Conservation (phyloP, 2,888 invertebrate species). For the Drosophila formosana region DNA sequence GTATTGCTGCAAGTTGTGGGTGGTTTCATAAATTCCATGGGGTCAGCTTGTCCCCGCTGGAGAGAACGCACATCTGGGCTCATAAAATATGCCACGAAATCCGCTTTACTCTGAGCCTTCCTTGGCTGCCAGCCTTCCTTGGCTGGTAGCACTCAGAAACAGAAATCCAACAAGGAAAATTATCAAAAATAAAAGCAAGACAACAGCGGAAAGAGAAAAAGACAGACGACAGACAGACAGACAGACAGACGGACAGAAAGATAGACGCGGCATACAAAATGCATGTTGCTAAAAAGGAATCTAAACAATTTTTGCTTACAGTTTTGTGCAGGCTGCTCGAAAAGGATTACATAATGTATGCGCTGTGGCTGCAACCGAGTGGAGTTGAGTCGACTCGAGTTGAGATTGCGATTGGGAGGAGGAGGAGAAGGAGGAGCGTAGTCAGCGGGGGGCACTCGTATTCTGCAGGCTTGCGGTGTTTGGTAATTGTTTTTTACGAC, state of each 20-base stretch:
- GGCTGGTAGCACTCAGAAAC: slow-evolving; percentile 34
- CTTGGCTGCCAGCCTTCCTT: slow-evolving; percentile 16
- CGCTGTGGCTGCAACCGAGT: slow-evolving; percentile 3
- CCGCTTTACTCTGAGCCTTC: slow-evolving; percentile 42
- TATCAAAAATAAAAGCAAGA: slow-evolving; percentile 64
- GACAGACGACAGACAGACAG: background rate
- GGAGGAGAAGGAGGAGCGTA: slow-evolving; percentile 2
- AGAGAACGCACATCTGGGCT: slow-evolving; percentile 48
- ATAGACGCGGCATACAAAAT: slow-evolving; percentile 50
- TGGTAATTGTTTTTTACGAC: slow-evolving; percentile 68
- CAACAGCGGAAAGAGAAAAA: slow-evolving; percentile 20
- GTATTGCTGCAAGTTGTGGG: slow-evolving; percentile 20
- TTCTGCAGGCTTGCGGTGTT: slow-evolving; percentile 44
- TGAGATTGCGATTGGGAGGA: background rate
- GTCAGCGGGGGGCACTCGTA: slow-evolving; percentile 4
- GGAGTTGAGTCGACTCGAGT: background rate
- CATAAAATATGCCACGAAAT: slow-evolving; percentile 73
- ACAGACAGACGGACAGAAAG: background rate
- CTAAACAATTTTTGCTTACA: slow-evolving; percentile 71
- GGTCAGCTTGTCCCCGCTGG: slow-evolving; percentile 26
- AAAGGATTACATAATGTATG: slow-evolving; percentile 63
- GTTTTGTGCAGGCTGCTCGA: slow-evolving; percentile 47
- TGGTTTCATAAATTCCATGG: slow-evolving; percentile 37
- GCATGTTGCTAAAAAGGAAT: slow-evolving; percentile 55
- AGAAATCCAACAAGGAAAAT: slow-evolving; percentile 69